Evolutionary conservation across 2,797 vertebrate species (phyloP).

Genomic region (Allochrocebus solatus): DNA sequence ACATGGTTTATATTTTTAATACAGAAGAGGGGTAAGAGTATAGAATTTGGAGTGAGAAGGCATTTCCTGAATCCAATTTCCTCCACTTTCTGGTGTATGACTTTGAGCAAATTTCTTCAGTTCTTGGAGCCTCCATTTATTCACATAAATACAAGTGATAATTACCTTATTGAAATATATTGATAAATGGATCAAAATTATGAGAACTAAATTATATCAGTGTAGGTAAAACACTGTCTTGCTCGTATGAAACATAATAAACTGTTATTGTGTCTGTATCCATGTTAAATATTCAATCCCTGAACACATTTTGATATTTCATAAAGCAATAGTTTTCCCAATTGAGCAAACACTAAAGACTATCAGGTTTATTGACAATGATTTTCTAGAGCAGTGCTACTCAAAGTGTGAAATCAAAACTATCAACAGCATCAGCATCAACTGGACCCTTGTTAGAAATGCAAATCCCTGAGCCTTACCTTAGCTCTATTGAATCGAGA

Average conservation of each 20-base stretch:
- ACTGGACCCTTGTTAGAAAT: background rate
- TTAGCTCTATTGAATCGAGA: background rate
- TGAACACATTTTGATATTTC: background rate
- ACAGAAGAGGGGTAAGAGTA: background rate
- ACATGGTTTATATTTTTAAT: background rate
- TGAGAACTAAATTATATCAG: background rate
- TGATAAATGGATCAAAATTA: background rate
- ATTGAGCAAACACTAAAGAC: background rate
- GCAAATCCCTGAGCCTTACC: accelerated
- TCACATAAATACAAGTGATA: background rate
- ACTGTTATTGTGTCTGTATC: background rate
- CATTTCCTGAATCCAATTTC: background rate
- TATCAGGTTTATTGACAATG: background rate
- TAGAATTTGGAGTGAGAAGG: background rate
- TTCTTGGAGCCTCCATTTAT: background rate
- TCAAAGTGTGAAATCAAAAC: background rate
- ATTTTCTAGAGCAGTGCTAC: background rate
- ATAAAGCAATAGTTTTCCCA: background rate
- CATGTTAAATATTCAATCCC: background rate
- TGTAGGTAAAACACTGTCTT: background rate
- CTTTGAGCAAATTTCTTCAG: background rate
- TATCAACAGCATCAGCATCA: background rate
- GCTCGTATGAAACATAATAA: background rate
- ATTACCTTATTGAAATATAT: background rate
- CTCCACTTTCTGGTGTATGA: background rate